These are phyloP conservation scores for Microtus montanus DNA, from an alignment of 2,113 vertebrate species.

Conservation along the genomic window DNA sequence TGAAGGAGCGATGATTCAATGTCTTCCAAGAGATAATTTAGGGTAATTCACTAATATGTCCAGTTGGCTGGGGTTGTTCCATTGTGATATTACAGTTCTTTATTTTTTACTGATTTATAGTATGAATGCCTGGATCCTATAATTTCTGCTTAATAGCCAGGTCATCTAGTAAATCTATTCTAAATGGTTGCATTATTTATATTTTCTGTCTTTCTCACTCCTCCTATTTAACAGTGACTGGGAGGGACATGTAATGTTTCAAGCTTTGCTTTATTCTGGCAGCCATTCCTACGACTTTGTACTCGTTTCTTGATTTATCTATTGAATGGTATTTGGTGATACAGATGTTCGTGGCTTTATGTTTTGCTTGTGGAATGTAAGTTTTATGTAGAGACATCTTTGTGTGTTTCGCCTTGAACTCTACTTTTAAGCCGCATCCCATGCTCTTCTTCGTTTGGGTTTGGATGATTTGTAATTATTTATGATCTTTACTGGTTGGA, in stretches of 20 bases:
- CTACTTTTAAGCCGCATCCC: not conserved
- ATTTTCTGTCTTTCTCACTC: not conserved
- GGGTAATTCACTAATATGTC: not conserved
- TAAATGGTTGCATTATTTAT: not conserved
- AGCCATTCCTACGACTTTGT: not conserved
- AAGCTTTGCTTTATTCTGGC: not conserved
- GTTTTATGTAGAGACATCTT: not conserved
- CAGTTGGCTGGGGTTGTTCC: not conserved
- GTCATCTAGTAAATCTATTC: slow-evolving; percentile 21
- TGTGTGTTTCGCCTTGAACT: slow-evolving; percentile 1
- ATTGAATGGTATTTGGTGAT: not conserved
- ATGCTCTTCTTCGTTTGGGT: not conserved
- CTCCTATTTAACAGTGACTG: not conserved
- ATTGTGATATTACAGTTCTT: slow-evolving; percentile 9
- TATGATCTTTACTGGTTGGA: not conserved
- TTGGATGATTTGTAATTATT: not conserved
- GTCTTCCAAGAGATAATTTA: slow-evolving; percentile 17
- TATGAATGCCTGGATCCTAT: not conserved
- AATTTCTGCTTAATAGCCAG: not conserved
- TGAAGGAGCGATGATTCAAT: not conserved
- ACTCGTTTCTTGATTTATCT: not conserved
- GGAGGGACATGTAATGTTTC: not conserved
- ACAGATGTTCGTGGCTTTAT: slow-evolving; percentile 1
- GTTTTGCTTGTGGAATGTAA: not conserved
- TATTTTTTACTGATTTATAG: slow-evolving; percentile 42